Conservation (phyloP, 2,888 invertebrate genomes). For the Orgyia antiqua region DNA sequence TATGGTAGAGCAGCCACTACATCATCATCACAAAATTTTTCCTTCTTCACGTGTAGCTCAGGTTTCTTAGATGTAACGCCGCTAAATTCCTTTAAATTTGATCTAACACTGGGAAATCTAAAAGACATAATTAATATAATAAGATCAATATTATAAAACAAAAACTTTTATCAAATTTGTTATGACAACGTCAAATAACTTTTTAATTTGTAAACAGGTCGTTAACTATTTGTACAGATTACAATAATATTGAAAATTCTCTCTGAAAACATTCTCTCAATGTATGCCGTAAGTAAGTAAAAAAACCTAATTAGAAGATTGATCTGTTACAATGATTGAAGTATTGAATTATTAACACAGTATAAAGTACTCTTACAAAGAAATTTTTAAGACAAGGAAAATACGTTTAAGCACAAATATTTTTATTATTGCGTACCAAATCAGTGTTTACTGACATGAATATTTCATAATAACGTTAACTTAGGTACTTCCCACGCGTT, state of each 20-base stretch:
- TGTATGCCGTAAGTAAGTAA: too few species aligned
- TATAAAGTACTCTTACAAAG: too few species aligned
- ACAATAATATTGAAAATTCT: too few species aligned
- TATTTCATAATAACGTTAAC: constrained; percentile 19
- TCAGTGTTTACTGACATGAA: constrained; percentile 14
- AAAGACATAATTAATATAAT: constrained; percentile 2
- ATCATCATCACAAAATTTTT: constrained; percentile 45
- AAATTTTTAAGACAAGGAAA: too few species aligned
- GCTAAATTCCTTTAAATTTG: background rate
- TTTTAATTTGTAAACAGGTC: too few species aligned
- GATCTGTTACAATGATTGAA: too few species aligned
- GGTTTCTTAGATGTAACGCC: background rate
- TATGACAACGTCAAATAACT: background rate
- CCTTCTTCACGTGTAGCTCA: constrained; percentile 20
- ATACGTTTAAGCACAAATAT: too few species aligned
- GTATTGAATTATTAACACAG: too few species aligned
- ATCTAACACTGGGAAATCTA: constrained; percentile 1
- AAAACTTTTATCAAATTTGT: background rate
- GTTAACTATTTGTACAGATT: too few species aligned
- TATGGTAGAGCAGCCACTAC: constrained; percentile 55
- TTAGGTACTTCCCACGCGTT: constrained; percentile 17
- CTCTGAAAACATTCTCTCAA: too few species aligned
- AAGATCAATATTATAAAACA: background rate
- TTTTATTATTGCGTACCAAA: constrained; percentile 2
- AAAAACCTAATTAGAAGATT: too few species aligned